Percentiles rank a stretch among this genome's conserved stretches.
Evolutionary conservation across 2,888 invertebrate species (phyloP).

Genomic region (Tinea trinotella): DNA sequence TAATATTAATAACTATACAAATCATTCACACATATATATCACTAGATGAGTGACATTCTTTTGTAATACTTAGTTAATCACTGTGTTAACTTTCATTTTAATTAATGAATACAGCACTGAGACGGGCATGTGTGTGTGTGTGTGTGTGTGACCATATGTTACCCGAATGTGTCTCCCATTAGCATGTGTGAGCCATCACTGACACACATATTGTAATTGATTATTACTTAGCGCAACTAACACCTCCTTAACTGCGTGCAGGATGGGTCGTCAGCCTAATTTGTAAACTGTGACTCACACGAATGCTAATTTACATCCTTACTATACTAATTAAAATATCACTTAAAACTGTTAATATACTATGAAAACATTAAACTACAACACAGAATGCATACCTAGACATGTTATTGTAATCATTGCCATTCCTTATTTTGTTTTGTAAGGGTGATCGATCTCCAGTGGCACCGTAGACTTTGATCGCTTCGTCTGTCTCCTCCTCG

Average conservation of each 20-base stretch:
- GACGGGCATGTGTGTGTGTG: too few species aligned
- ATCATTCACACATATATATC: too few species aligned
- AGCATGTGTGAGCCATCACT: background rate
- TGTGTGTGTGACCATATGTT: too few species aligned
- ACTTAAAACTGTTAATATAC: background rate
- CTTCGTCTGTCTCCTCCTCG: conserved; percentile 88
- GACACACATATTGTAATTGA: background rate
- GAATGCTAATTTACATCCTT: background rate
- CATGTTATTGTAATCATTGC: conserved; percentile 27
- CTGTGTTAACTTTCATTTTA: background rate
- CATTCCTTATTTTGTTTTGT: conserved; percentile 62
- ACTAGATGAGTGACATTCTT: too few species aligned
- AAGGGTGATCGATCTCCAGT: conserved; percentile 81
- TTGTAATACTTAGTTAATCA: too few species aligned
- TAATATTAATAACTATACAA: too few species aligned
- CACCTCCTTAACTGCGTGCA: background rate
- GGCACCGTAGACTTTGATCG: conserved; percentile 85
- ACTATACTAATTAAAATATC: background rate
- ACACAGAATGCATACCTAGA: background rate
- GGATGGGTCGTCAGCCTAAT: background rate
- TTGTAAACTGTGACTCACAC: background rate
- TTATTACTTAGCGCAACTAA: background rate
- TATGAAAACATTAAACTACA: too few species aligned
- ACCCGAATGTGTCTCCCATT: too few species aligned
- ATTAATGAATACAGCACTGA: background rate